Percentiles rank a stretch among this genome's conserved stretches.
Evolutionary conservation across 2,888 invertebrate genomes (phyloP).

Genomic region (Caenorhabditis sp.): DNA sequence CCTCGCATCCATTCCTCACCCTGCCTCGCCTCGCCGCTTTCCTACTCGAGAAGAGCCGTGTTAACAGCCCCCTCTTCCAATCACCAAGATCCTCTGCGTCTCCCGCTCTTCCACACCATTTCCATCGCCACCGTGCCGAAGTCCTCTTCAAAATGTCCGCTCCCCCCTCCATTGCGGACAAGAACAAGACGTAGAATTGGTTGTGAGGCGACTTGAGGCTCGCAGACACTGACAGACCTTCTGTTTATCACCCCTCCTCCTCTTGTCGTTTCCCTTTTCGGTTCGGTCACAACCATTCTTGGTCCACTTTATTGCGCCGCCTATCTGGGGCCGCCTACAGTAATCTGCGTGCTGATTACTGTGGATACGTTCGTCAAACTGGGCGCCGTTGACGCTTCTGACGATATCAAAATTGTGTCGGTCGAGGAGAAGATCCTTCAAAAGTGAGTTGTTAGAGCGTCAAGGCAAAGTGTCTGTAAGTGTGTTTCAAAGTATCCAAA

Average conservation of each 20-base stretch:
- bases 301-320: constrained; percentile 59
- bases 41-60: constrained; percentile 46
- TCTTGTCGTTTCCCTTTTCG: no score
- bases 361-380: constrained; percentile 57
- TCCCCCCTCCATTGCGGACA: no score
- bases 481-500: not conserved
- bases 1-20: not conserved
- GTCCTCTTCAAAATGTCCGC: constrained; percentile 42
- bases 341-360: constrained; percentile 56
- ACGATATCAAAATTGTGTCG: constrained; percentile 73
- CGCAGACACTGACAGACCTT: no score
- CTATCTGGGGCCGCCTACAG: constrained; percentile 62
- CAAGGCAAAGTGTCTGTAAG: no score
- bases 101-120: constrained; percentile 9
- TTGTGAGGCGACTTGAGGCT: no score
- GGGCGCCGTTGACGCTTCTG: constrained; percentile 61
- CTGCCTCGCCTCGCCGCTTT: constrained; percentile 26
- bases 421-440: constrained; percentile 72
- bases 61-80: constrained; percentile 51
- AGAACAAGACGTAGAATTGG: constrained; percentile 19
- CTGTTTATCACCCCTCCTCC: constrained; percentile 2
- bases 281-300: constrained; percentile 32
- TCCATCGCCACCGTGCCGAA: constrained; percentile 22
- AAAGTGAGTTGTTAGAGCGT: constrained; percentile 53
- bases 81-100: constrained; percentile 43